phyloP scores from a whole-genome alignment of 1,140 invertebrate species.

The Drosophila lowei region DNA sequence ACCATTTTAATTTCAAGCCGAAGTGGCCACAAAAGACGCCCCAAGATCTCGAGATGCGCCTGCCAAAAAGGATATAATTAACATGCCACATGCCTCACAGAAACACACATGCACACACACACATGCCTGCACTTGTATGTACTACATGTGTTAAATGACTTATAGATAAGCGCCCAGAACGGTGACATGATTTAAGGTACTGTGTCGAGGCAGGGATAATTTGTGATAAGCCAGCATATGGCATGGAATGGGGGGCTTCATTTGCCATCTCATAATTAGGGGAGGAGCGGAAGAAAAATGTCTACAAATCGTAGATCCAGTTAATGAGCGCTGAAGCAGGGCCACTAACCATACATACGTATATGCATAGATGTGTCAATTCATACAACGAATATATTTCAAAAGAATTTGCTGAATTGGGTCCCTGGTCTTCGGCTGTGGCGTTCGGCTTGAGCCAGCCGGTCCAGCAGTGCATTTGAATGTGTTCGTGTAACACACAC shows the following conservation, averaged over 20 bases:
- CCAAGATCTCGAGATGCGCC: constrained; percentile 42
- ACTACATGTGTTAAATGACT: constrained; percentile 39
- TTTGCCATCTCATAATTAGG: constrained; percentile 2
- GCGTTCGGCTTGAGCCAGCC: too few relatives aligned
- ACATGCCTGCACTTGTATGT: constrained; percentile 6
- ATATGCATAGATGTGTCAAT: too few relatives aligned
- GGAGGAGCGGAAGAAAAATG: not conserved
- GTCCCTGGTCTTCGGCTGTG: too few relatives aligned
- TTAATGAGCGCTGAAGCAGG: constrained; percentile 11
- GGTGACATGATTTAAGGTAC: constrained; percentile 53
- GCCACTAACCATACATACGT: too few relatives aligned
- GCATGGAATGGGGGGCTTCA: constrained; percentile 5
- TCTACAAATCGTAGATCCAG: not conserved
- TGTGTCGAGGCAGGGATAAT: constrained; percentile 38
- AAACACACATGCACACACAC: not conserved
- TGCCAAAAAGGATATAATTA: constrained; percentile 72
- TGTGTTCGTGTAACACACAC: too few relatives aligned
- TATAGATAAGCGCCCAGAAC: constrained; percentile 39
- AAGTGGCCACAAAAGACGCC: constrained; percentile 63
- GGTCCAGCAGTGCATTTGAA: too few relatives aligned
- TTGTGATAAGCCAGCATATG: constrained; percentile 39
- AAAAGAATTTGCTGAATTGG: too few relatives aligned
- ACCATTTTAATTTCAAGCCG: constrained; percentile 68
- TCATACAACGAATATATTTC: too few relatives aligned
- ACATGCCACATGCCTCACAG: constrained; percentile 36